Percentiles rank a stretch among this genome's conserved stretches.
These are phyloP conservation scores for Atherix ibis DNA, from an alignment of 2,888 invertebrate genomes.

Conservation along the genomic window DNA sequence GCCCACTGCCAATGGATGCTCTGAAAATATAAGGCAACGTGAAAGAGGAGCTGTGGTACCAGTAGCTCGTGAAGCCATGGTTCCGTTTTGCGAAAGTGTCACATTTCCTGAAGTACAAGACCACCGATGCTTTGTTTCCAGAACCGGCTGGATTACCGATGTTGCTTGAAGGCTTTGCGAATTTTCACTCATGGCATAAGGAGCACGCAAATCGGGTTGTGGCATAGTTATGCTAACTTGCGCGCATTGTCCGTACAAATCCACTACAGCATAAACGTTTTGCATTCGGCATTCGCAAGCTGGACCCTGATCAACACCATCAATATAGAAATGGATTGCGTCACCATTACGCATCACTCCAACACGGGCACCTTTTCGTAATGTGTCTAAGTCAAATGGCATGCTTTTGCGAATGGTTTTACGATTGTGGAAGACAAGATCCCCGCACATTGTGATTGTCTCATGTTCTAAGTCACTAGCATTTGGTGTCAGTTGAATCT, in stretches of 20 bases:
- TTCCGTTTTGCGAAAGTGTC: constrained; percentile 29
- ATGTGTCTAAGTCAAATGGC: constrained; percentile 66
- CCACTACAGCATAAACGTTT: constrained; percentile 85
- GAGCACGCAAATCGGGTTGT: constrained; percentile 24
- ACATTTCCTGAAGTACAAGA: constrained; percentile 31
- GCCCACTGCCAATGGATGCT: constrained; percentile 27
- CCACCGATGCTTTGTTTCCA: constrained; percentile 32
- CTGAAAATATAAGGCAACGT: constrained; percentile 30
- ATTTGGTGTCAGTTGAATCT: constrained; percentile 72
- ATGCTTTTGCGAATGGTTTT: constrained; percentile 68
- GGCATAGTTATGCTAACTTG: constrained; percentile 48
- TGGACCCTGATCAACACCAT: constrained; percentile 73
- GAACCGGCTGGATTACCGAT: constrained; percentile 38
- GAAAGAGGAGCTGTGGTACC: constrained; percentile 27
- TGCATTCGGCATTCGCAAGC: constrained; percentile 65
- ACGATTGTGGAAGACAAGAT: constrained; percentile 83
- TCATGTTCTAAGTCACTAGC: constrained; percentile 84
- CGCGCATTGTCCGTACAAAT: constrained; percentile 87
- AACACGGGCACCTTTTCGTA: constrained; percentile 61
- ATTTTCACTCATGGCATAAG: constrained; percentile 35
- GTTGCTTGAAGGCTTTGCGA: constrained; percentile 41
- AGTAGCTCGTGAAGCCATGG: constrained; percentile 26
- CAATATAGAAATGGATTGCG: constrained; percentile 70
- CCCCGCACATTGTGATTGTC: constrained; percentile 85
- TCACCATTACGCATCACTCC: constrained; percentile 81